Evolutionary conservation across 2,797 vertebrate species (phyloP), one percentile per base, ranked within the genome.

Genomic region (Acipenser oxyrinchus): DNA sequence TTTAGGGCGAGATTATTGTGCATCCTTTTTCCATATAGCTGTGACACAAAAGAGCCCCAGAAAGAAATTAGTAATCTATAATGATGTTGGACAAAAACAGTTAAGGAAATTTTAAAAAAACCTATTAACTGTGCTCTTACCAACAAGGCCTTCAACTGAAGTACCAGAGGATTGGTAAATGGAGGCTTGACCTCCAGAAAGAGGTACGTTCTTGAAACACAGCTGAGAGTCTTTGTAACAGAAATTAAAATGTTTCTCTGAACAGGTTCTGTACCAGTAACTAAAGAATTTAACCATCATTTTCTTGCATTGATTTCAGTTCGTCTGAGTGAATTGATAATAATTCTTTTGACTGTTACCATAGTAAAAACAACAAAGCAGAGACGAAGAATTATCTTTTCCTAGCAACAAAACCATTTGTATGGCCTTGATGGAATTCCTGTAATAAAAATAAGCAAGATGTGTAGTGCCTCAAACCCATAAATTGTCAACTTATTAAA

Each of bases 131-230:
- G 86, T 87, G 85, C 84, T 89, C 89, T 92, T 84, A 83, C 83
- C 87, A 87, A 87, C 83, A 90, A 92, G 89, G 86, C 87, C 90
- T 95, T 93, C 88, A 88, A 79, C 87, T 93, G 78, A 87, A 93
- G 87, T 89, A 89, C 83, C 81, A 77, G 85, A 85, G 84, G 79
- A 81, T 76, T 79, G 83, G 79, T 89, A 88, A 86, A 86, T 85
- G 84, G 81, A 83, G 70, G 79, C 84, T 89, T 93, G 87, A 92
- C 87, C 89, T 93, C 89, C 88, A 79, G 71, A 78, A 87, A 83
- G 77, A 78, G 82, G 75, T 67, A 68, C 74, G 72, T 77, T 82
- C 78, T 77, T 80, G 81, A 82, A 86, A 86, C 85, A 81, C 84
- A 86, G 84, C 83, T 89, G 86, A 81, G 83, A 86, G 86, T 79